Base-by-base conservation (phyloP, 2,888 invertebrate species). In the Papilio gigon region DNA sequence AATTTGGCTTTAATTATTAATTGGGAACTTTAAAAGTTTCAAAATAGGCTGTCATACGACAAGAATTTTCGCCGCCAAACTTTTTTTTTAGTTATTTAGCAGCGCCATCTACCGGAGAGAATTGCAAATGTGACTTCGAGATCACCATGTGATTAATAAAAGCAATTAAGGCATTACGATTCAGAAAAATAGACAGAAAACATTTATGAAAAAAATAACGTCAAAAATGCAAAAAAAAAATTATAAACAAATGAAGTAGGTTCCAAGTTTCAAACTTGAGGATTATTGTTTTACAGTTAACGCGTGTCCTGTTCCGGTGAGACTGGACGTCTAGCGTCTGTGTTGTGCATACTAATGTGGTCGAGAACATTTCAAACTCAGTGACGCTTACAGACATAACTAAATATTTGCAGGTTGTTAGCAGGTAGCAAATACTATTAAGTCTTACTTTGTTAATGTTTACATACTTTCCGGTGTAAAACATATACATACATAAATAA, bases 311-410 rank as follows among this genome's bases (percentile, higher is more conserved):
- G n/a, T 53, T 27, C 50, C 5, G n/a, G 25, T 27, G 50, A 53
- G 50, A 53, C 27, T 22, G 25, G 50, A 27, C 27, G 25, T 50
- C 50, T 53, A 53, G 50, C 25, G n/a, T 53, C 27, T 53, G 50
- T 53, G 27, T 27, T 27, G 50, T 53, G 27, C 50, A 58, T 33
- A 35, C 20, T 58, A 58, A 58, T 9, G 27, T 17, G 1, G 20
- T 33, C 35, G 17, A 12, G 20, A 27, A 58, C 58, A 58, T 20
- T 17, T 30, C 30, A 35, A 33, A 35, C 30, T 8, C 35, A 17
- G 8, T 35, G 11, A 0, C 20, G 1, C 12, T 12, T 35, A 58
- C 6, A 58, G 20, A 17, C 25, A n/a, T 58, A 8, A 20, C 11
- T 20, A 47, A 47, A 22, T 47, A 47, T 11, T 22, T 47, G 44